Percentiles rank a stretch among this genome's conserved stretches.
These are phyloP conservation scores for Molorchus minor DNA, from an alignment of 2,888 invertebrate species.

Conservation along the genomic window DNA sequence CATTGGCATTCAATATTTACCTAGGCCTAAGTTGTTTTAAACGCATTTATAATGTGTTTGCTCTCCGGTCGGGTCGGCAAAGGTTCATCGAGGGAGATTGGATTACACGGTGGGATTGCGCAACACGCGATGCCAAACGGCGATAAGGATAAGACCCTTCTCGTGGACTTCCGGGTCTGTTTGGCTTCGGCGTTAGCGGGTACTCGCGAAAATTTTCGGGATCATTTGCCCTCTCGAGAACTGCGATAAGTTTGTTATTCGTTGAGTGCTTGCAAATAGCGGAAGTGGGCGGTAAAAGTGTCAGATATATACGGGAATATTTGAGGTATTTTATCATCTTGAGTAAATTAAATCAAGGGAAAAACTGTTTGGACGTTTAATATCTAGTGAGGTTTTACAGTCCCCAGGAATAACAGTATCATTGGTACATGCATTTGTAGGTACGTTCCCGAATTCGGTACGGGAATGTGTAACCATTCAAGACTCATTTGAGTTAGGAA, in stretches of 20 bases:
- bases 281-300: too few relatives aligned
- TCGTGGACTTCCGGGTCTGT: not conserved
- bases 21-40: conserved; percentile 53
- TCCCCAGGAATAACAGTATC: too few relatives aligned
- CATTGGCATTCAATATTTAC: conserved; percentile 56
- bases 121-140: not conserved
- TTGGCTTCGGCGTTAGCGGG: not conserved
- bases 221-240: not conserved
- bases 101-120: not conserved
- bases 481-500: too few relatives aligned
- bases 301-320: too few relatives aligned
- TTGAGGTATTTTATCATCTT: too few relatives aligned
- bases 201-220: not conserved
- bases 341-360: too few relatives aligned
- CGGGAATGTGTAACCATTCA: too few relatives aligned
- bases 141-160: not conserved
- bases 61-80: conserved; percentile 29
- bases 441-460: too few relatives aligned
- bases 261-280: too few relatives aligned
- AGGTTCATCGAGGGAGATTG: not conserved
- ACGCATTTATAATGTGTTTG: conserved; percentile 56
- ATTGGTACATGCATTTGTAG: too few relatives aligned
- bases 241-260: not conserved
- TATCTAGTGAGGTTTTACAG: too few relatives aligned
- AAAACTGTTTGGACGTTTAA: too few relatives aligned